A percentile compares a stretch with the other conserved stretches of the same genome.
phyloP scores from a whole-genome alignment of 2,113 vertebrate species.

The Nesogale talazaci region DNA sequence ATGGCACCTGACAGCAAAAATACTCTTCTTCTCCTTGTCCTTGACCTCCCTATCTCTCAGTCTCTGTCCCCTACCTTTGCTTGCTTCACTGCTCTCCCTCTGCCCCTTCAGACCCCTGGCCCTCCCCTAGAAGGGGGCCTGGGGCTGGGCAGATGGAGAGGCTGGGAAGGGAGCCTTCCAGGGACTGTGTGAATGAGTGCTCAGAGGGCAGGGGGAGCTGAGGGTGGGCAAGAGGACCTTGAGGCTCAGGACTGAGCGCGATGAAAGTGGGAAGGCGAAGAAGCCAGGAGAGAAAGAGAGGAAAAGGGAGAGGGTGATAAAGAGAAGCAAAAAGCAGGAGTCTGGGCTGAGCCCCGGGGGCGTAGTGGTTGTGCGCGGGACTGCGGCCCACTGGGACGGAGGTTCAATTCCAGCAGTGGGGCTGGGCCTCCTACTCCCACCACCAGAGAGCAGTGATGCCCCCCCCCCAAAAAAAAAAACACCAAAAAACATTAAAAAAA shows the following conservation, averaged over 20 bases:
- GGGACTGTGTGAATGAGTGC: not conserved
- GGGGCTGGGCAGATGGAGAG: not conserved
- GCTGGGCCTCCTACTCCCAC: no score
- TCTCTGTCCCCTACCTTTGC: not conserved
- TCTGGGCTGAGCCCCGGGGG: no score
- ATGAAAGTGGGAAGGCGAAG: not conserved
- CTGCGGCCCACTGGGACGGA: no score
- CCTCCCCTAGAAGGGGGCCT: not conserved
- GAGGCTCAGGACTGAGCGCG: not conserved
- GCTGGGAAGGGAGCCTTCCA: not conserved
- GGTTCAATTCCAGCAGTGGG: no score
- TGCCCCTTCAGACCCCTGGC: not conserved
- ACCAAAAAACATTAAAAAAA: not conserved
- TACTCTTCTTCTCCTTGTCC: not conserved
- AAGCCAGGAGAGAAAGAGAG: not conserved
- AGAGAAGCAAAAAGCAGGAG: not conserved
- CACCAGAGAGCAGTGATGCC: no score
- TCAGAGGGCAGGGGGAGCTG: not conserved
- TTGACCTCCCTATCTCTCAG: not conserved
- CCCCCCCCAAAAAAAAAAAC: no score
- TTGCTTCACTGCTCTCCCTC: not conserved
- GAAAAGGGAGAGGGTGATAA: not conserved
- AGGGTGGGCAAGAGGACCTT: not conserved
- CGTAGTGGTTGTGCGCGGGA: no score
- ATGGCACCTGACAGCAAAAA: no score